Conservation (phyloP, 2,113 vertebrate genomes). For the Apteryx owenii region DNA sequence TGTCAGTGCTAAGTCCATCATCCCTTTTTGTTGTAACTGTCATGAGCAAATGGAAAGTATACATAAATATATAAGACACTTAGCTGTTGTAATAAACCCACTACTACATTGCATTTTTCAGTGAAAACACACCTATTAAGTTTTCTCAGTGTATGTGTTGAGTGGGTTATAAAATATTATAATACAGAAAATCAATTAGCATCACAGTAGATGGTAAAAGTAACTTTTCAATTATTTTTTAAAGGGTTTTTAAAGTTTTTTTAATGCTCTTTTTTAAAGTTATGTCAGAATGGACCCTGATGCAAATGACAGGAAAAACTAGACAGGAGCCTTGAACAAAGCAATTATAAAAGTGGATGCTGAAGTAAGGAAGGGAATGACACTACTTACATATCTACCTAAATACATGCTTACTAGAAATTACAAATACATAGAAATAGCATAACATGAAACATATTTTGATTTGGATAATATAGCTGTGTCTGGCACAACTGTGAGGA, state of each 20-base stretch:
- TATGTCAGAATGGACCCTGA: not conserved
- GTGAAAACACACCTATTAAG: not conserved
- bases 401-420: not conserved
- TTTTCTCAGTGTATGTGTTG: not conserved
- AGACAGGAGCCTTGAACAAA: not conserved
- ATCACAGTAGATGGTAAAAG: not conserved
- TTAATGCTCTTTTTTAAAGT: not conserved
- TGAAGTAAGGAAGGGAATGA: not conserved
- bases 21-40: not conserved
- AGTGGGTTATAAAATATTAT: not conserved
- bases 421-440: not conserved
- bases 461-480: not conserved
- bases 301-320: not conserved
- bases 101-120: not conserved
- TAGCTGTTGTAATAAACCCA: not conserved
- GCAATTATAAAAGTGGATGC: not conserved
- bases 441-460: not conserved
- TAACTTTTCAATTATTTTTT: not conserved
- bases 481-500: not conserved
- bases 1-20: not conserved
- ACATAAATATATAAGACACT: not conserved
- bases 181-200: not conserved
- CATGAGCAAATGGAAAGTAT: not conserved
- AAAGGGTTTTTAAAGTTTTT: not conserved
- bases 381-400: not conserved